Base-by-base conservation (phyloP, 2,888 invertebrate genomes). In the Brenthis ino region DNA sequence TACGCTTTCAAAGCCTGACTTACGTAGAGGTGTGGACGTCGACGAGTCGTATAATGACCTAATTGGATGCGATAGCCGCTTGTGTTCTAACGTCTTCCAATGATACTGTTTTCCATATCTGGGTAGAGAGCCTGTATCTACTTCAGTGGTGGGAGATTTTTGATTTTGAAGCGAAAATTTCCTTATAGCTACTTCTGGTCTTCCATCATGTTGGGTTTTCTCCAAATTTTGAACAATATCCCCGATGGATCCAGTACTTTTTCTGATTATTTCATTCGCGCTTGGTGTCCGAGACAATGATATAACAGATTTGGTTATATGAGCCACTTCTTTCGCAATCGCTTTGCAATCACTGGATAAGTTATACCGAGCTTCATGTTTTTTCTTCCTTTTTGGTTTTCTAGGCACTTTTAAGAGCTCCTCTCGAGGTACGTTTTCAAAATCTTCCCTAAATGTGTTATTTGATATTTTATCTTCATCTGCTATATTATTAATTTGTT, bases 81-180 rank as follows among this genome's bases (percentile, higher is more conserved):
- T 93, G 78, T 93, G 92, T 73, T 90, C 92, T 82, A 86, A 77
- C 14, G 87, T 91, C 83, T 86, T 90, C 93, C 93, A 93, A 68
- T 82, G 83, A 71, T 92, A 93, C 11, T 87, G 85, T 74, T 88
- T 89, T 63, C 78, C 76, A 37, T 83, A 82, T 16, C 88, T 82
- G 14, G 89, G 89, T 70, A 89, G 79, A 1, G 91, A 89, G 11
- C 88, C 86, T 1, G 88, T 87, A 63, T 85, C 82, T 1, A 82
- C 70, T 6, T 85, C 83, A 13, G 80, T 70, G 54, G 70, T 80
- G 2, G 84, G 77, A 28, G 79, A 68, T 47, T 77, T 82, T 53
- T 84, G 85, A n/a, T 72, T 77, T 78, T 89, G 91, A n/a, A 91
- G 79, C 0, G 91, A 91, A 11, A 84, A 75, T 67, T 90, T 91